Conservation (phyloP, 2,797 vertebrate genomes). For the Enteromius argenteus region DNA sequence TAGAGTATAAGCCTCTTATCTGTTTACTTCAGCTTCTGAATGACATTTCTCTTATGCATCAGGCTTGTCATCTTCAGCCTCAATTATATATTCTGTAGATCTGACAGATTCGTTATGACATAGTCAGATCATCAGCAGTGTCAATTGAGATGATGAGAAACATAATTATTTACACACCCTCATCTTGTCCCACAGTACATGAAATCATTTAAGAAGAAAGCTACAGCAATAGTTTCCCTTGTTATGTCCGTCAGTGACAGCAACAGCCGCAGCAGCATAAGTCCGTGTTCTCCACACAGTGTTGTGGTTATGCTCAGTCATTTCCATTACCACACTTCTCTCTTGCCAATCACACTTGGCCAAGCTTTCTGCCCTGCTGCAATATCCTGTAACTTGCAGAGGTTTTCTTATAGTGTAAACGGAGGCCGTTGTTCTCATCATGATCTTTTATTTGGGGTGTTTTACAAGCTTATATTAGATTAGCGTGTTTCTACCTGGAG, state of each 20-base stretch:
- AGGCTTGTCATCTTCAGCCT: neutral
- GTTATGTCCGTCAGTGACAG: neutral
- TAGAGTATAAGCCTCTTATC: neutral
- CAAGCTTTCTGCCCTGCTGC: neutral
- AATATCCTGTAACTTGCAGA: neutral
- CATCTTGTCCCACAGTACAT: neutral
- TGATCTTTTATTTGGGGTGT: neutral
- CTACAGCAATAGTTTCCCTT: neutral
- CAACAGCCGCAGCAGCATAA: neutral
- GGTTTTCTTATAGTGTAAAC: constrained; percentile 1
- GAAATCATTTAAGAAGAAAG: neutral
- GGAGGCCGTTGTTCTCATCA: neutral
- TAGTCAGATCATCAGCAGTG: constrained; percentile 1
- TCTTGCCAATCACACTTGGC: constrained; percentile 22
- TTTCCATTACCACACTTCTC: constrained; percentile 38
- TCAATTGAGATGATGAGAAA: constrained; percentile 1
- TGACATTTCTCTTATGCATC: neutral
- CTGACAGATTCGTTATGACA: neutral
- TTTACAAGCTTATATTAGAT: constrained; percentile 13
- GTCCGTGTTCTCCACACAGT: neutral
- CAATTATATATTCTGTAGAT: neutral
- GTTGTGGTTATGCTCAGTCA: neutral
- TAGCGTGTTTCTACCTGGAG: constrained; percentile 22
- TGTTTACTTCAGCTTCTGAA: neutral
- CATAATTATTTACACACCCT: neutral